Conservation (phyloP, 2,113 vertebrate genomes). For the Myotis davidii region DNA sequence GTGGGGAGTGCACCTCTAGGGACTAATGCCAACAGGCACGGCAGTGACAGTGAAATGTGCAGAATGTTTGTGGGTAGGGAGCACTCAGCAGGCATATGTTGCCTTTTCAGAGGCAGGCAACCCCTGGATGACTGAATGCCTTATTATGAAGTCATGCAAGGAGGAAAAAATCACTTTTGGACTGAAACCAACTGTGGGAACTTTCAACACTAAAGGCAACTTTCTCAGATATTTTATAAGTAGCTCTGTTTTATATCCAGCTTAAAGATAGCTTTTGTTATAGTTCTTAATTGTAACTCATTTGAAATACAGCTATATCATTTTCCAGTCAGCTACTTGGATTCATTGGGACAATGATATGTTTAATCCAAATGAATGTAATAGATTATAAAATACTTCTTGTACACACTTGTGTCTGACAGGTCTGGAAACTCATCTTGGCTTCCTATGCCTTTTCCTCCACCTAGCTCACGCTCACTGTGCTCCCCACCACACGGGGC, state of each 20-base stretch:
- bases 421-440: background rate
- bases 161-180: background rate
- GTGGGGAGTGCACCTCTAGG: background rate
- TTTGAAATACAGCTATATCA: background rate
- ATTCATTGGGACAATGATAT: background rate
- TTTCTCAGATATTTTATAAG: slow-evolving; percentile 14
- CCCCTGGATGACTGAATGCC: background rate
- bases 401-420: background rate
- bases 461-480: rapidly evolving
- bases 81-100: rapidly evolving
- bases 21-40: background rate
- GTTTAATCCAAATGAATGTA: background rate
- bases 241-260: background rate
- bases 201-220: background rate
- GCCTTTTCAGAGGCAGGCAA: background rate
- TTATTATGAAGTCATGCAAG: slow-evolving; percentile 1
- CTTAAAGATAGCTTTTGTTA: background rate
- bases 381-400: background rate
- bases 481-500: background rate
- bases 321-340: background rate
- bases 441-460: background rate
- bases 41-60: background rate
- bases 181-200: background rate
- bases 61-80: background rate
- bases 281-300: background rate